Evolutionary conservation across 2,113 vertebrate species (phyloP).

Genomic region (Nothoprocta pentlandii): DNA sequence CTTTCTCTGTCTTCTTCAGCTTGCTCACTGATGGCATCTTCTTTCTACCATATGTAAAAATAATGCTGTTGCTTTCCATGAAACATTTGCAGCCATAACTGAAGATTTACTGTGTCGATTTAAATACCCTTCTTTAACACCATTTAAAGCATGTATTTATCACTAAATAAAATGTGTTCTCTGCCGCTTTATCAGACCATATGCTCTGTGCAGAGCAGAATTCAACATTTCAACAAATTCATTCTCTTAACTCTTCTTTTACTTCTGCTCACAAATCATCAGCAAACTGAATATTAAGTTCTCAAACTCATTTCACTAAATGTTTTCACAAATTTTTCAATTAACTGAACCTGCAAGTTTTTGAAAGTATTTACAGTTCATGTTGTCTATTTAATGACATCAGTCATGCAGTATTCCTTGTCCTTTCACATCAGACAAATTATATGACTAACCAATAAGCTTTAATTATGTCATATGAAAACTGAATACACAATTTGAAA

Average conservation of each 20-base stretch:
- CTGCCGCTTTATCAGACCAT: neutral
- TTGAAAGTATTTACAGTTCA: neutral
- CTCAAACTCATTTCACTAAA: neutral
- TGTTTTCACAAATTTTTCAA: neutral
- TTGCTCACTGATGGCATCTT: neutral
- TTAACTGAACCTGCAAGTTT: neutral
- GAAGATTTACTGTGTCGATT: neutral
- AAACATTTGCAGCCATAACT: neutral
- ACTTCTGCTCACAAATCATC: neutral
- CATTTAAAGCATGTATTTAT: neutral
- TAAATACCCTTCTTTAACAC: neutral
- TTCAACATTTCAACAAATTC: neutral
- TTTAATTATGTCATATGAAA: neutral
- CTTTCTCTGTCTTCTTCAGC: neutral
- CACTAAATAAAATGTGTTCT: neutral
- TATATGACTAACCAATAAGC: neutral
- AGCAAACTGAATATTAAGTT: neutral
- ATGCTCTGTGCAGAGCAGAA: neutral
- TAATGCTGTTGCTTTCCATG: neutral
- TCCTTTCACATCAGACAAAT: conserved; percentile 13
- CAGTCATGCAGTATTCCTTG: neutral
- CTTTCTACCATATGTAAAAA: neutral
- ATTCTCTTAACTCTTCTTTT: neutral
- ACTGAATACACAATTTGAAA: conserved; percentile 1
- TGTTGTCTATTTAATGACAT: neutral